These are phyloP conservation scores for Schizaphis graminum DNA, from an alignment of 2,888 invertebrate genomes.

Conservation along the genomic window DNA sequence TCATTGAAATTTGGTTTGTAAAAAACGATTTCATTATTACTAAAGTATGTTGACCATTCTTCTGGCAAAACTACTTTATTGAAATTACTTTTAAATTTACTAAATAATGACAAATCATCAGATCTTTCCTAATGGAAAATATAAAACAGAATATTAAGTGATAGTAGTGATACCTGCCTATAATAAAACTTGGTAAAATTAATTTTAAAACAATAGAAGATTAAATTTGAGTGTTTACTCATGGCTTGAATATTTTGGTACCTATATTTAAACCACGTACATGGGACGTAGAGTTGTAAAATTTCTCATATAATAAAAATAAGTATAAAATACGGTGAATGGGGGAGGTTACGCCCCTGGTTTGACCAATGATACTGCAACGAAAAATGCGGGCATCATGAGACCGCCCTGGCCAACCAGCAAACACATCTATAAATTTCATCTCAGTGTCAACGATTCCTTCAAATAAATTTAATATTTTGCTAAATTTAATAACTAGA, in stretches of 20 bases:
- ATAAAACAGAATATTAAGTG: not conserved
- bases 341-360: too few species aligned
- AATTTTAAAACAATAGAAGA: not conserved
- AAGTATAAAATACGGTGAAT: too few species aligned
- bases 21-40: conserved; percentile 1
- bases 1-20: conserved; percentile 30
- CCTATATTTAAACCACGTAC: not conserved
- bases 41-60: conserved; percentile 17
- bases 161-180: not conserved
- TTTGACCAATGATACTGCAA: too few species aligned
- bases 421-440: too few species aligned
- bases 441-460: too few species aligned
- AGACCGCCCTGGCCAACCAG: too few species aligned
- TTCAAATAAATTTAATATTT: too few species aligned
- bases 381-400: too few species aligned
- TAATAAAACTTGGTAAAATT: not conserved
- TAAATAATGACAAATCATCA: not conserved
- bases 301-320: too few species aligned
- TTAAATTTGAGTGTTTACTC: not conserved
- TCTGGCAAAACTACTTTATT: conserved; percentile 7
- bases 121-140: not conserved
- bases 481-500: too few species aligned
- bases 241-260: too few species aligned
- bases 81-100: conserved; percentile 9
- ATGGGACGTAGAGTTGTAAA: too few species aligned